These are phyloP conservation scores for Anser cygnoides DNA, from an alignment of 2,113 vertebrate species.

Conservation along the genomic window DNA sequence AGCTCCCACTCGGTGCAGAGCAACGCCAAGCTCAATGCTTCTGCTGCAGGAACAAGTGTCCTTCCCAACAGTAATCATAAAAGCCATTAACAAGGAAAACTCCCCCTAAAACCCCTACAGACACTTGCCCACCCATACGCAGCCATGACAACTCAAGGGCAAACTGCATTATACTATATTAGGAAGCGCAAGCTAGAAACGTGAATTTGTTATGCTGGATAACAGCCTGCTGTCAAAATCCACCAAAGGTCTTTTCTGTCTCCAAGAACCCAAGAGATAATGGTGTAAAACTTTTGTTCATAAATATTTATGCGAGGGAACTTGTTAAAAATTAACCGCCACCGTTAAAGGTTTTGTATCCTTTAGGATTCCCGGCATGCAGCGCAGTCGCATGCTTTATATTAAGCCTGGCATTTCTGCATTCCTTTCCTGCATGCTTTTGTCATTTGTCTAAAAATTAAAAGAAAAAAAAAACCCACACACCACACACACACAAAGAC, in stretches of 20 bases:
- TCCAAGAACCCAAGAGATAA: slow-evolving; percentile 57
- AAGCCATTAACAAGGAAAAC: neutral
- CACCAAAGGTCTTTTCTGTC: slow-evolving; percentile 53
- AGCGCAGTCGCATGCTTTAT: slow-evolving; percentile 66
- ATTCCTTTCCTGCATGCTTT: slow-evolving; percentile 72
- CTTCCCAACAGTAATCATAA: neutral
- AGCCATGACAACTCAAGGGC: neutral
- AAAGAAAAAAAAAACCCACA: slow-evolving; percentile 58
- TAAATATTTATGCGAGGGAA: slow-evolving; percentile 70
- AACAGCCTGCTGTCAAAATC: slow-evolving; percentile 46
- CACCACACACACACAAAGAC: slow-evolving; percentile 65
- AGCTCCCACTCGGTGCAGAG: neutral
- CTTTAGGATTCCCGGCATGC: slow-evolving; percentile 62
- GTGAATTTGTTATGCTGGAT: slow-evolving; percentile 29
- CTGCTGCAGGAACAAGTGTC: neutral
- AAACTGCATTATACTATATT: neutral
- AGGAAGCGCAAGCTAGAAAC: neutral
- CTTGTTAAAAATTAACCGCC: slow-evolving; percentile 72
- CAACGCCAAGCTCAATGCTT: neutral
- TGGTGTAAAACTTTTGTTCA: slow-evolving; percentile 64
- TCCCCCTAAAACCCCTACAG: neutral
- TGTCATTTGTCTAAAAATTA: slow-evolving; percentile 72
- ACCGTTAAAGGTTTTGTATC: slow-evolving; percentile 69
- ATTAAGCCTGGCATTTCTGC: slow-evolving; percentile 70
- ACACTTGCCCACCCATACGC: slow-evolving; percentile 1